Evolutionary conservation across 2,888 invertebrate genomes (phyloP).

Genomic region (Meta bourneti): DNA sequence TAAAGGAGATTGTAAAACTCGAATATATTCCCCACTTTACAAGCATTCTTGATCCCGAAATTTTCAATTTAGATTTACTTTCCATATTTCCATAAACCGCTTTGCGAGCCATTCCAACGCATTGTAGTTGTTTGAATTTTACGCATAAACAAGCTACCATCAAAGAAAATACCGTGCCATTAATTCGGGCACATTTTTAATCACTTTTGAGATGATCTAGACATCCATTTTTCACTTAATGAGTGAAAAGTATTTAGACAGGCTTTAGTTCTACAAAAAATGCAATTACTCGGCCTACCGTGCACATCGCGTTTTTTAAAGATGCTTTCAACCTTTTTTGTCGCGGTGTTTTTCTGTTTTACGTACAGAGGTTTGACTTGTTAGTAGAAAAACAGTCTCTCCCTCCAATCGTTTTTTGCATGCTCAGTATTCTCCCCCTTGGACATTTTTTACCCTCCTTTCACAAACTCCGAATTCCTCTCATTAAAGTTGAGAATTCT

Average conservation of each 20-base stretch:
- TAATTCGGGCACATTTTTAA: neutral
- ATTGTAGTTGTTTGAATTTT: neutral
- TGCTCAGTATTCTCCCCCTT: neutral
- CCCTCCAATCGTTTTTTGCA: neutral
- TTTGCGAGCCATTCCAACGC: too few relatives aligned
- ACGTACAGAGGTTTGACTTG: neutral
- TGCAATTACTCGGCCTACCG: neutral
- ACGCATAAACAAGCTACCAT: neutral
- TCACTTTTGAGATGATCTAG: neutral
- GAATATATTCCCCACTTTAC: too few relatives aligned
- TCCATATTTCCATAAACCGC: too few relatives aligned
- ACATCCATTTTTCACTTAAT: neutral
- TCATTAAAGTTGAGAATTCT: constrained; percentile 25
- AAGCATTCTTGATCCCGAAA: too few relatives aligned
- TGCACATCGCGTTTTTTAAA: neutral
- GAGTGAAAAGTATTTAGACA: neutral
- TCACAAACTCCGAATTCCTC: neutral
- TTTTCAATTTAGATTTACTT: too few relatives aligned
- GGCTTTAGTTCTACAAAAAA: neutral
- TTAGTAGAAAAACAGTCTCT: neutral
- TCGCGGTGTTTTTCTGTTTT: neutral
- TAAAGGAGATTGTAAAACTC: too few relatives aligned
- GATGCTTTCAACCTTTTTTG: neutral
- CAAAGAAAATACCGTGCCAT: neutral
- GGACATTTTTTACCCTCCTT: neutral